phyloP scores from a whole-genome alignment of 2,888 invertebrate genomes.

The Drosophila barbarae region DNA sequence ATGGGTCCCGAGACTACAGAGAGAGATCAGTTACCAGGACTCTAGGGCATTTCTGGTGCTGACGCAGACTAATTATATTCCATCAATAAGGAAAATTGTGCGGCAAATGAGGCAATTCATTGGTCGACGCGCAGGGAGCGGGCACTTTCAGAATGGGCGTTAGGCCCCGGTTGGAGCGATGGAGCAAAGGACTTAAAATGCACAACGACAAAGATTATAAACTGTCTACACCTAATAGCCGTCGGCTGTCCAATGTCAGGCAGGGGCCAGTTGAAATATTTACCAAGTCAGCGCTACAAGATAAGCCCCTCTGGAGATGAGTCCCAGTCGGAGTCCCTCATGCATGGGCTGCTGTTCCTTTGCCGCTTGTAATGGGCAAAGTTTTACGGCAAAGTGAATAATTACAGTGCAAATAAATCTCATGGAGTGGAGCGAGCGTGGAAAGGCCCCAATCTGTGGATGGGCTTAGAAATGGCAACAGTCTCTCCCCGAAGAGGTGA shows the following conservation, averaged over 20 bases:
- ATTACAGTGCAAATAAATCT: conserved; percentile 73
- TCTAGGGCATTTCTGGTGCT: conserved; percentile 49
- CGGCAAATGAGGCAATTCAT: conserved; percentile 69
- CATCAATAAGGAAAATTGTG: conserved; percentile 67
- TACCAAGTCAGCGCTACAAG: conserved; percentile 37
- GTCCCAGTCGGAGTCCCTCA: conserved; percentile 21
- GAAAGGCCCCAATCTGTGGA: conserved; percentile 16
- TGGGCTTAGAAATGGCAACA: conserved; percentile 35
- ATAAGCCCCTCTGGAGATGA: conserved; percentile 56
- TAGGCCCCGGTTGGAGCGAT: conserved; percentile 7
- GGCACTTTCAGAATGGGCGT: conserved; percentile 44
- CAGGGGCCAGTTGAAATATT: conserved; percentile 42
- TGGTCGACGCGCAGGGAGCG: conserved; percentile 21
- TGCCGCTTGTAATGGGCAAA: conserved; percentile 59
- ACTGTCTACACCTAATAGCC: conserved; percentile 73
- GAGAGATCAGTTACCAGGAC: conserved; percentile 38
- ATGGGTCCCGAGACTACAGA: conserved; percentile 9
- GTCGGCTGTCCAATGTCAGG: conserved; percentile 40
- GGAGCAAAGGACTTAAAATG: conserved; percentile 50
- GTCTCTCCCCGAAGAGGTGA: conserved; percentile 28
- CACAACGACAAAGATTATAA: conserved; percentile 66
- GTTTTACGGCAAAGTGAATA: conserved; percentile 71
- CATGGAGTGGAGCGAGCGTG: conserved; percentile 7
- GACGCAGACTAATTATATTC: conserved; percentile 75
- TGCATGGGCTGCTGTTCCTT: conserved; percentile 28